Evolutionary conservation across 2,888 invertebrate species (phyloP), one percentile per base, ranked within the genome.

Genomic region (Dicranocentrus wangi): DNA sequence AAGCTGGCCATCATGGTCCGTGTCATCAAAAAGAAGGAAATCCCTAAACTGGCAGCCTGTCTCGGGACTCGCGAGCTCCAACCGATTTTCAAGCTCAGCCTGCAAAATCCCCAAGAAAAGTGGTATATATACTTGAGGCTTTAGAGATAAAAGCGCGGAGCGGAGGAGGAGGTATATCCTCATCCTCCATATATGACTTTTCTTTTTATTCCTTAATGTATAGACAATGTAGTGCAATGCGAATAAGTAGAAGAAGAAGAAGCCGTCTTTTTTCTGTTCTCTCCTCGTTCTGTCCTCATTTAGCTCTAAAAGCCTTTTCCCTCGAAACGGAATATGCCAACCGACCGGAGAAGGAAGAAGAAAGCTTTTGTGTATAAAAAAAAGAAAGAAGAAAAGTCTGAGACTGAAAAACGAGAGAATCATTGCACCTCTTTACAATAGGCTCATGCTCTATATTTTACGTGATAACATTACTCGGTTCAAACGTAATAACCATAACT

Each of bases 1-100:
- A 55, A 93, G 89, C 85, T 91, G 91, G 21, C 91, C 91, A 87
- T 93, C 93, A 85, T 91, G 90, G 88, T 93, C 92, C 3, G 91
- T 89, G 87, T 94, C 93, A 87, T 94, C 93, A 88, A 91, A 93
- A 81, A 90, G 90, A 79, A 93, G 91, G 91, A 94, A 91, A 88
- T 93, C 92, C 3, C 91, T 90, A 72, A 94, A 89, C 7, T 91
- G 90, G 88, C 94, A 94, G 60, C 92, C 92, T 53, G 79, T 78
- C 68, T 69, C 81, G 2, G 70, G 70, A 43, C 75, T 69, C 23
- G 19, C 2, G 0, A 70, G 66, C 19, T 51, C 65, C 70, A 70
- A 19, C 17, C 17, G 15, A 51, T 70, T 65, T 23, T 77, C 81
- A 60, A 76, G 13, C 42, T 76, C 75, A 28, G 65, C 70, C 71